A percentile compares a stretch with the other conserved stretches of the same genome.
These are phyloP conservation scores for Leptodactylus fuscus DNA, from an alignment of 2,113 vertebrate genomes.

Conservation along the genomic window DNA sequence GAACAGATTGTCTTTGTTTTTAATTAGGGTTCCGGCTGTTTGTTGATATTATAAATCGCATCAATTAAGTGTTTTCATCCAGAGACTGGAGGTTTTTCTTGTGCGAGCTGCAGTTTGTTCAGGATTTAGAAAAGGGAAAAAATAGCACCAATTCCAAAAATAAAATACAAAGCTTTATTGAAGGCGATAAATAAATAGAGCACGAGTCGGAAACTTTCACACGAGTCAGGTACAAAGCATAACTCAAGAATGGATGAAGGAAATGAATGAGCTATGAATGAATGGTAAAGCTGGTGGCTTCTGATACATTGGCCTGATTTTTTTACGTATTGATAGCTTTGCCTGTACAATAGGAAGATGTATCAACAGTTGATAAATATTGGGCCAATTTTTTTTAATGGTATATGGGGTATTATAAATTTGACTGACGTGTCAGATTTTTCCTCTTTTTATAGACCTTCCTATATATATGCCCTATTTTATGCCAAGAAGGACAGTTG, in stretches of 20 bases:
- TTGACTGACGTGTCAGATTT: no score
- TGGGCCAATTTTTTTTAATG: no score
- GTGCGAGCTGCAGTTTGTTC: slow-evolving; percentile 51
- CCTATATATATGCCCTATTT: no score
- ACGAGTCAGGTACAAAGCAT: neutral
- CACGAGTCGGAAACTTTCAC: neutral
- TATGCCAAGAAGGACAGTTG: no score
- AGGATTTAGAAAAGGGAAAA: slow-evolving; percentile 48
- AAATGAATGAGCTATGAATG: neutral
- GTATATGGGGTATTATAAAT: no score
- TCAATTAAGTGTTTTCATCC: slow-evolving; percentile 61
- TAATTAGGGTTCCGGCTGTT: slow-evolving; percentile 61
- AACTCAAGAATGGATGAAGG: neutral
- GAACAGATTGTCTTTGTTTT: slow-evolving; percentile 62
- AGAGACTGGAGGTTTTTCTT: slow-evolving; percentile 58
- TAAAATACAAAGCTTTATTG: slow-evolving; percentile 39
- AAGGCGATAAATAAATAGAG: neutral
- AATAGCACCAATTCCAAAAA: slow-evolving; percentile 46
- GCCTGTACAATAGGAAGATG: neutral
- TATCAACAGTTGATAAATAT: neutral
- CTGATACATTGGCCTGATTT: no score
- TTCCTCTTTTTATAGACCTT: no score
- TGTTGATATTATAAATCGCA: slow-evolving; percentile 62
- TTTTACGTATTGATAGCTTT: neutral
- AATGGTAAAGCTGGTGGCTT: neutral